phyloP scores from a whole-genome alignment of 64 coral and sea anemone species.

The Catalaphyllia jardinei region DNA sequence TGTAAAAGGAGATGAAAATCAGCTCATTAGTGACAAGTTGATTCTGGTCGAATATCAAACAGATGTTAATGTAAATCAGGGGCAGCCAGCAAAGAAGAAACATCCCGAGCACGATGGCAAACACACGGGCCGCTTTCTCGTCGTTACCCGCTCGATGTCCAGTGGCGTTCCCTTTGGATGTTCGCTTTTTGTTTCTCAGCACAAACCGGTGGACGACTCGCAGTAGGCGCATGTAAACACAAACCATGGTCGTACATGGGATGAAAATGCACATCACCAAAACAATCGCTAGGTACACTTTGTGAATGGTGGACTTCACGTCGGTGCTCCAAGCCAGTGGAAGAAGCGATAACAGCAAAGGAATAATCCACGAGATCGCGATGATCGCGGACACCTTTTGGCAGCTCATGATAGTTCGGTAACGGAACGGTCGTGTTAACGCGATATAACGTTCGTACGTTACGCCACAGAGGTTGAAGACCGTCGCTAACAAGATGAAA shows the following conservation, averaged over 20 bases:
- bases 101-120: slow-evolving; percentile 59
- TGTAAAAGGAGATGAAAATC: slow-evolving; percentile 68
- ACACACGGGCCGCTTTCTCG: slow-evolving; percentile 58
- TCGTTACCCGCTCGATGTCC: slow-evolving; percentile 56
- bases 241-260: slow-evolving; percentile 61
- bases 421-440: slow-evolving; percentile 72
- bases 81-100: slow-evolving; percentile 78
- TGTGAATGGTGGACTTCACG: slow-evolving; percentile 21
- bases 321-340: slow-evolving; percentile 78
- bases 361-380: slow-evolving; percentile 47
- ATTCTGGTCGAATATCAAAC: slow-evolving; percentile 35
- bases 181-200: slow-evolving; percentile 29
- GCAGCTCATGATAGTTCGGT: slow-evolving; percentile 54
- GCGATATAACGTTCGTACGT: slow-evolving; percentile 83
- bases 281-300: slow-evolving; percentile 53
- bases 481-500: slow-evolving; percentile 72
- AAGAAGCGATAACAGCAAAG: slow-evolving; percentile 52
- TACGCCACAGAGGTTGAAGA: slow-evolving; percentile 78
- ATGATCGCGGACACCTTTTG: slow-evolving; percentile 41
- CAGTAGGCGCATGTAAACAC: slow-evolving; percentile 56
- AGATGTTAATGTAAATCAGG: slow-evolving; percentile 83
- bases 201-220: slow-evolving; percentile 64
- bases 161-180: slow-evolving; percentile 43
- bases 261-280: slow-evolving; percentile 64
- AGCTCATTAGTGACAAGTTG: slow-evolving; percentile 51